Evolutionary conservation across 2,888 invertebrate genomes (phyloP).

Genomic region (Digitonthophagus gazella): DNA sequence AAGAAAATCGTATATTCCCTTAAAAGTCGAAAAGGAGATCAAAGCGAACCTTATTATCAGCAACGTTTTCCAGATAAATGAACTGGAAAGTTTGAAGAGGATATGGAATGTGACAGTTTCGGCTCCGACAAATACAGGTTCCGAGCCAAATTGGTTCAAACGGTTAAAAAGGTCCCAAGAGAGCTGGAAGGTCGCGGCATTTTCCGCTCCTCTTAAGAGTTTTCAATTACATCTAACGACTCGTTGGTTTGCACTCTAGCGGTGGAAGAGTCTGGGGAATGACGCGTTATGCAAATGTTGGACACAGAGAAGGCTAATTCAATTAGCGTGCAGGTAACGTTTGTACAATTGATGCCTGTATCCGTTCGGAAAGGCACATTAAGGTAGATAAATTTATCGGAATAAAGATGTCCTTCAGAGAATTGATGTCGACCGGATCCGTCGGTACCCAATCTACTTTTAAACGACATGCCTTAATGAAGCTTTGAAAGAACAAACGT

Average conservation of each 20-base stretch:
- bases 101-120: constrained; percentile 26
- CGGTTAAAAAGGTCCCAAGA: constrained; percentile 21
- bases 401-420: background rate
- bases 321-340: background rate
- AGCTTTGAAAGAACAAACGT: background rate
- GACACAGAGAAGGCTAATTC: background rate
- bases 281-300: background rate
- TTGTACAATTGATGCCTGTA: background rate
- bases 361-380: background rate
- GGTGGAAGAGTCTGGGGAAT: background rate
- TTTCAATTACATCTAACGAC: background rate
- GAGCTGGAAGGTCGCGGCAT: constrained; percentile 8
- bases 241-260: background rate
- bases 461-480: background rate
- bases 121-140: constrained; percentile 20
- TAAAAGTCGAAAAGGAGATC: constrained; percentile 14
- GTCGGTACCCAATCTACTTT: background rate
- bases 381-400: background rate
- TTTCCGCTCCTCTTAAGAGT: background rate
- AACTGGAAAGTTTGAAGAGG: constrained; percentile 26
- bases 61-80: constrained; percentile 26
- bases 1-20: background rate
- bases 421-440: background rate
- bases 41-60: constrained; percentile 25
- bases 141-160: constrained; percentile 35